phyloP scores from a whole-genome alignment of 2,888 invertebrate genomes.

The Xestoiulus laeticollis region DNA sequence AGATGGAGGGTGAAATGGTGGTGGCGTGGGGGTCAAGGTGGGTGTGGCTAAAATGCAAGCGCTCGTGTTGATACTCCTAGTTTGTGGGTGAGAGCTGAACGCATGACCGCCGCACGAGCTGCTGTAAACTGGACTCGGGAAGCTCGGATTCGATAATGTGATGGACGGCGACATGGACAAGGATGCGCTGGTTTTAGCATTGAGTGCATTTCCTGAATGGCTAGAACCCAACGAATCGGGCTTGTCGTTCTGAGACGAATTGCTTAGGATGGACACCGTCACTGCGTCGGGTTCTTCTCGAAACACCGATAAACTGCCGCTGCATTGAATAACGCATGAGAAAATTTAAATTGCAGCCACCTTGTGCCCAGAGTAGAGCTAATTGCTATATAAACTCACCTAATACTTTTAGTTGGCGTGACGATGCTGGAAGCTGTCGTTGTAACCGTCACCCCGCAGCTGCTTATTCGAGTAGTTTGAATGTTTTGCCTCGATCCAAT shows the following conservation, averaged over 20 bases:
- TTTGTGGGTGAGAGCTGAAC: constrained; percentile 70
- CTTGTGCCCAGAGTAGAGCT: background rate
- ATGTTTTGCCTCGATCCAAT: constrained; percentile 58
- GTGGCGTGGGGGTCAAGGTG: constrained; percentile 49
- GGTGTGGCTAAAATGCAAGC: constrained; percentile 36
- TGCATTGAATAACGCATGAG: constrained; percentile 54
- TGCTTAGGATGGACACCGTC: constrained; percentile 55
- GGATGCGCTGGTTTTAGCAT: constrained; percentile 45
- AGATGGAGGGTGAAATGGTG: constrained; percentile 38
- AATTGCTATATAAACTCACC: constrained; percentile 55
- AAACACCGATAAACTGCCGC: constrained; percentile 60
- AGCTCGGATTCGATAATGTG: constrained; percentile 53
- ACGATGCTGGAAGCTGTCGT: constrained; percentile 60
- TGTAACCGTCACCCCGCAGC: constrained; percentile 73
- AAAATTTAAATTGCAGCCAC: background rate
- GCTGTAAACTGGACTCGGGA: constrained; percentile 50
- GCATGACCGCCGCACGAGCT: constrained; percentile 15
- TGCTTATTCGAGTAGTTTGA: constrained; percentile 64
- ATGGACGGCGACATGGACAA: constrained; percentile 53
- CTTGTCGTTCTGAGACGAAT: constrained; percentile 55
- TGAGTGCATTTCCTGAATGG: constrained; percentile 53
- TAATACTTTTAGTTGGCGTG: constrained; percentile 60
- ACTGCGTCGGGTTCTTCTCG: constrained; percentile 58
- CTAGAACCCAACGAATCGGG: constrained; percentile 53
- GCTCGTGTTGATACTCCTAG: constrained; percentile 45